phyloP scores from a whole-genome alignment of 2,113 vertebrate species.

The Neodon shergylaensis region DNA sequence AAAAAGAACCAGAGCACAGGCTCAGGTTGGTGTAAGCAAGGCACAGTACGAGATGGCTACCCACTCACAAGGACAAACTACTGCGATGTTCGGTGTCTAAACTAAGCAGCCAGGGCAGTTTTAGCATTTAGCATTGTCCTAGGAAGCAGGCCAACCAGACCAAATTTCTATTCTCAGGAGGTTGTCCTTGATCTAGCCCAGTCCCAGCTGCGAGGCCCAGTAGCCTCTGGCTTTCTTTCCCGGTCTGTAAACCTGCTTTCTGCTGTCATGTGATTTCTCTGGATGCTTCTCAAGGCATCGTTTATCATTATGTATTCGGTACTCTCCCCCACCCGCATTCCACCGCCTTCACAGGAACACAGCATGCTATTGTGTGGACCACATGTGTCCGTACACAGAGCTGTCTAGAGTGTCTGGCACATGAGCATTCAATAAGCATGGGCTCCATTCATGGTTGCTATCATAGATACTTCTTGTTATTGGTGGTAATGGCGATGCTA shows the following conservation, averaged over 20 bases:
- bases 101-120: not conserved
- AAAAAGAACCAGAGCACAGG: constrained; percentile 6
- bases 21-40: not conserved
- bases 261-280: not conserved
- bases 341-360: not conserved
- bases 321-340: too few species aligned
- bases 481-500: not conserved
- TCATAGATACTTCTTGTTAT: not conserved
- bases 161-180: not conserved
- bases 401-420: not conserved
- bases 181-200: not conserved
- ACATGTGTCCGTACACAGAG: not conserved
- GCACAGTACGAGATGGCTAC: not conserved
- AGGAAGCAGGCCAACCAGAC: not conserved
- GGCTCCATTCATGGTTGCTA: not conserved
- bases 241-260: not conserved
- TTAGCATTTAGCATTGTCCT: not conserved
- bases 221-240: not conserved
- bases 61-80: not conserved
- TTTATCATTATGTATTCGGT: not conserved
- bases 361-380: not conserved
- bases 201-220: not conserved
- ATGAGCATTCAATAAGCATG: not conserved
- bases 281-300: not conserved
- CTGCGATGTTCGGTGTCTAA: not conserved